A percentile compares a stretch with the other conserved stretches of the same genome.
Evolutionary conservation across 2,888 invertebrate genomes (phyloP).

Genomic region (Limnephilus auricula): DNA sequence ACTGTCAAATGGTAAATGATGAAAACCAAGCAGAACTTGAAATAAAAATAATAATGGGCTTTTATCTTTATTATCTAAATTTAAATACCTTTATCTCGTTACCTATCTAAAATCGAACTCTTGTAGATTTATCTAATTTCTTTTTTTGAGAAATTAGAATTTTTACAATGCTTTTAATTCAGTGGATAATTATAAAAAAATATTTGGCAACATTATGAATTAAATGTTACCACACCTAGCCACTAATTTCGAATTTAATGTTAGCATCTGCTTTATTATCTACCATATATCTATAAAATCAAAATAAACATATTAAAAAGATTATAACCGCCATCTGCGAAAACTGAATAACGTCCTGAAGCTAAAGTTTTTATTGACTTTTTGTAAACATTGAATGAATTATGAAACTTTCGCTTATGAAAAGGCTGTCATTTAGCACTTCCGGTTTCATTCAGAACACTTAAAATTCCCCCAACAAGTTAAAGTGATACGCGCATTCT

Average conservation of each 20-base stretch:
- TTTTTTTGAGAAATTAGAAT: no score
- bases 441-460: background rate
- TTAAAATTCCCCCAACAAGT: background rate
- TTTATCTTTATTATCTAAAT: no score
- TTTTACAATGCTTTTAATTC: no score
- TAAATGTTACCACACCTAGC: background rate
- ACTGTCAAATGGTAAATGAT: background rate
- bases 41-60: no score
- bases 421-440: background rate
- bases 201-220: no score
- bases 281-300: background rate
- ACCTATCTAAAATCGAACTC: no score
- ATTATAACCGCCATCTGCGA: background rate
- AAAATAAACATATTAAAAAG: background rate
- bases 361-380: background rate
- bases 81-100: no score
- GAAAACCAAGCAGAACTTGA: background rate
- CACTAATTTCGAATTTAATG: no score
- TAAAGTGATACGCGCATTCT: conserved; percentile 4
- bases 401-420: background rate
- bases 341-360: background rate
- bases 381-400: background rate
- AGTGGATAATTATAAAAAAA: no score
- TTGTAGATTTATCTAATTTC: no score
- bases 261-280: background rate